phyloP scores from a whole-genome alignment of 2,113 vertebrate species.

The Dinomys branickii region DNA sequence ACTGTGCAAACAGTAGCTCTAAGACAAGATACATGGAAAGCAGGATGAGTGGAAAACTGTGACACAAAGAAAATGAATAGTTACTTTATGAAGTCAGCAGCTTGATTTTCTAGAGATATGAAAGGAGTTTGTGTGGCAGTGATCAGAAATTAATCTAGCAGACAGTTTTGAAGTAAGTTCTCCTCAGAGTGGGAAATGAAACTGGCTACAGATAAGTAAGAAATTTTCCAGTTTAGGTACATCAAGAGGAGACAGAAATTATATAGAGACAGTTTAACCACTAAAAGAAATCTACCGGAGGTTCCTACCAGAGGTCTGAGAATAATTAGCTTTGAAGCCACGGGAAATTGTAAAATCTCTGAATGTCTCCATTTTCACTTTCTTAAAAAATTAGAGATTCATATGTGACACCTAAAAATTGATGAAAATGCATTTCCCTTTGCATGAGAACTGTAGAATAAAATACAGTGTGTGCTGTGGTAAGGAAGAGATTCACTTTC shows the following conservation, averaged over 20 bases:
- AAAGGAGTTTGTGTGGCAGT: background rate
- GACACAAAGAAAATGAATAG: background rate
- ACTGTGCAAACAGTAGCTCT: background rate
- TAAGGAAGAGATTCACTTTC: background rate
- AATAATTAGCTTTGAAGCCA: slow-evolving; percentile 60
- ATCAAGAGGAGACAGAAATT: slow-evolving; percentile 58
- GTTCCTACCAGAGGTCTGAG: slow-evolving; percentile 10
- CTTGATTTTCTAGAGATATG: slow-evolving; percentile 39
- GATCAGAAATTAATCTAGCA: slow-evolving; percentile 34
- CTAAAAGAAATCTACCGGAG: background rate
- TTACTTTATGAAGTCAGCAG: background rate
- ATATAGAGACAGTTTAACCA: slow-evolving; percentile 36
- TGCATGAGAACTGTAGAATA: background rate
- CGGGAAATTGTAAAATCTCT: slow-evolving; percentile 30
- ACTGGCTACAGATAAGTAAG: slow-evolving; percentile 56
- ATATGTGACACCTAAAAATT: background rate
- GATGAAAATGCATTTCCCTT: background rate
- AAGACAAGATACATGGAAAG: background rate
- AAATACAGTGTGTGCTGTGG: background rate
- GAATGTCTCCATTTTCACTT: background rate
- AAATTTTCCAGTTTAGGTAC: slow-evolving; percentile 51
- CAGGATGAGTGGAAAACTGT: background rate
- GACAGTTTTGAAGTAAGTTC: slow-evolving; percentile 49
- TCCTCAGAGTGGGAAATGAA: slow-evolving; percentile 18
- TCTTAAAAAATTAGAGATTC: background rate